Percentiles rank a stretch among this genome's conserved stretches.
These are phyloP conservation scores for Archips xylosteana DNA, from an alignment of 2,888 invertebrate species.

Conservation along the genomic window DNA sequence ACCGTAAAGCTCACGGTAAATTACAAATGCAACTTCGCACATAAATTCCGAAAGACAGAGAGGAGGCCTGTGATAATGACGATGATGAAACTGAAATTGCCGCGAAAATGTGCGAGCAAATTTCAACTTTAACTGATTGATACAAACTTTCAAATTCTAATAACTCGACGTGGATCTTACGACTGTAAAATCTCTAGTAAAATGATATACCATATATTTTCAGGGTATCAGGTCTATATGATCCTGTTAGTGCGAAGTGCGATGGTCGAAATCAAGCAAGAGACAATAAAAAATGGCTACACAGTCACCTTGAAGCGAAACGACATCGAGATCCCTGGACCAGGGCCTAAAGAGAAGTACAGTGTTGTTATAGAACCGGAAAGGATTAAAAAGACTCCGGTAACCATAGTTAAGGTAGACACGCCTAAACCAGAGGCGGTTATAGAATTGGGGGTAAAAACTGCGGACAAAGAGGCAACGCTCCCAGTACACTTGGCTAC, in stretches of 20 bases:
- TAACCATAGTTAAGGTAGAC: slow-evolving; percentile 14
- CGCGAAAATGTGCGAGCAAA: too few relatives aligned
- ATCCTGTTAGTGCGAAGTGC: slow-evolving; percentile 65
- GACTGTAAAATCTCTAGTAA: too few relatives aligned
- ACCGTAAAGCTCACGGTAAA: too few relatives aligned
- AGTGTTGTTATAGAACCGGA: slow-evolving; percentile 35
- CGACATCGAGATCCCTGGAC: background rate
- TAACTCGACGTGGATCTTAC: too few relatives aligned
- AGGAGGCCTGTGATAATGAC: too few relatives aligned
- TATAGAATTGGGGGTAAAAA: background rate
- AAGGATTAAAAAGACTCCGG: slow-evolving; percentile 7
- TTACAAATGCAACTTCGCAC: too few relatives aligned
- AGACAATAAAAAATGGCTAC: slow-evolving; percentile 47
- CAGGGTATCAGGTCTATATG: slow-evolving; percentile 68
- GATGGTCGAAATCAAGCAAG: slow-evolving; percentile 62
- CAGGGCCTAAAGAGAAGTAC: slow-evolving; percentile 25
- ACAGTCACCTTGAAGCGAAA: slow-evolving; percentile 2
- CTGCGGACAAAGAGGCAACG: slow-evolving; percentile 1
- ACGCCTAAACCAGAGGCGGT: background rate
- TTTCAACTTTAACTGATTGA: too few relatives aligned
- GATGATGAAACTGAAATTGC: too few relatives aligned
- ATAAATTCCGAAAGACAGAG: too few relatives aligned
- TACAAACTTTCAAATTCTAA: too few relatives aligned
- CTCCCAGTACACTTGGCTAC: slow-evolving; percentile 3
- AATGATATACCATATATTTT: slow-evolving; percentile 43